Base-by-base conservation (phyloP, 2,888 invertebrate species). In the Drosophila diplacantha region DNA sequence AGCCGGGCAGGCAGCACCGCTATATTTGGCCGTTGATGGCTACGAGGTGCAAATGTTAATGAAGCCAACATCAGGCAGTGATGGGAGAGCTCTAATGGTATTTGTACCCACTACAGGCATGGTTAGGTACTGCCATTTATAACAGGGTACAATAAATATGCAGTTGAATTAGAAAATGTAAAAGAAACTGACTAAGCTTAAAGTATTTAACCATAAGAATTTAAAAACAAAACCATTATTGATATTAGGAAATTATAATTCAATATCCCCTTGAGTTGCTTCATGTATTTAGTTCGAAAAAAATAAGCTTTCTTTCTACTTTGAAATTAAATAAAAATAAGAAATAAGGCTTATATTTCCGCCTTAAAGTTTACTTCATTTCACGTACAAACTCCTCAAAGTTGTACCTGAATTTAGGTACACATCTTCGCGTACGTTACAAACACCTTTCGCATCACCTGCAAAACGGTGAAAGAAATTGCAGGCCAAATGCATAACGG, bases 401-500 rank as follows among this genome's bases (percentile, higher is more conserved):
- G 4, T 2, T 26, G 2, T 11, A 12, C 12, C 14, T 14, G 2
- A 0, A 9, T 29, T 29, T 44, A 2, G 7, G 44, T 29, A 29
- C 44, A 12, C 22, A 5, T 31, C 9, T 12, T 8, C 7, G 18
- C 5, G 52, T 51, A 54, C 54, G 34, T 18, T 3, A n/a, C n/a
- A 41, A 14, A 41, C 24, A 16, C 12, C 26, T 44, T 47, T 53
- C 18, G 12, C 54, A 54, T 16, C 56, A 18, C 60, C 47, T 49
- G 22, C 20, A 46, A 35, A 47, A n/a, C 41, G 61, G 26, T 41
- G 6, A 39, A 69, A 63, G 41, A 75, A 78, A 81, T 74, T 83
- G 73, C 83, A 66, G 69, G 66, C 73, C 83, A 81, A 81, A 70
- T 78, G 78, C 84, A 78, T 81, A 78, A 78, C 83, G 64, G 83